Evolutionary conservation across 2,797 vertebrate genomes (phyloP), one percentile per base, ranked within the genome.

Genomic region (Halcyon smyrnensis): DNA sequence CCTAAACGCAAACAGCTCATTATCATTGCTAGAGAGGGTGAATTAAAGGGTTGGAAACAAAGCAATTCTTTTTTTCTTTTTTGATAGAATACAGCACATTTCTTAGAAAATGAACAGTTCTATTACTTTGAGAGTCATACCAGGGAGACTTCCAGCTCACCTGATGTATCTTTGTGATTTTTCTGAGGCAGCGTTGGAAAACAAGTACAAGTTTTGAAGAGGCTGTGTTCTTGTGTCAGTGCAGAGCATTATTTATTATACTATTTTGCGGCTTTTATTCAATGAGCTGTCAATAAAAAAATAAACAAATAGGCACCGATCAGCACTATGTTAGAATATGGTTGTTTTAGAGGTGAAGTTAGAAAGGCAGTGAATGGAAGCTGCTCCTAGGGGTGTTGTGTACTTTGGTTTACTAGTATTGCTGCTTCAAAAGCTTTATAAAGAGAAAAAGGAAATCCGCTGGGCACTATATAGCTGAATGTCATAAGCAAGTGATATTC

Each of bases 381-480:
- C 24, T 86, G 92, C 59, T 67, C 92, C 89, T 95, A 6, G 68
- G 92, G 91, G 93, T 69, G 82, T 86, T 81, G 34, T 92, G 82
- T 54, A 8, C 43, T 93, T 51, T 36, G 25, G 28, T 46, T 90
- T 95, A 48, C 37, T 51, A 3, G 5, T 21, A 18, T 25, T 64
- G 37, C 27, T 82, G 24, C 53, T 87, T 84, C 84, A 86, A 83
- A 95, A 82, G 84, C 30, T 76, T 88, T 95, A 83, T 82, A 19
- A 95, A 93, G 74, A 68, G 67, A 75, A 83, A 81, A 74, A 71
- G 13, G n/a, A 87, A 95, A 75, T 91, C 60, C 87, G 41, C 56
- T 93, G 83, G 90, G 90, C 46, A 14, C 27, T 53, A 6, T 76
- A 24, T 51, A 68, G 68, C 53, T 95, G 77, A 90, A 64, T 91